Conservation (phyloP, 2,797 vertebrate genomes). For the Pseudotriccus pelzelni region DNA sequence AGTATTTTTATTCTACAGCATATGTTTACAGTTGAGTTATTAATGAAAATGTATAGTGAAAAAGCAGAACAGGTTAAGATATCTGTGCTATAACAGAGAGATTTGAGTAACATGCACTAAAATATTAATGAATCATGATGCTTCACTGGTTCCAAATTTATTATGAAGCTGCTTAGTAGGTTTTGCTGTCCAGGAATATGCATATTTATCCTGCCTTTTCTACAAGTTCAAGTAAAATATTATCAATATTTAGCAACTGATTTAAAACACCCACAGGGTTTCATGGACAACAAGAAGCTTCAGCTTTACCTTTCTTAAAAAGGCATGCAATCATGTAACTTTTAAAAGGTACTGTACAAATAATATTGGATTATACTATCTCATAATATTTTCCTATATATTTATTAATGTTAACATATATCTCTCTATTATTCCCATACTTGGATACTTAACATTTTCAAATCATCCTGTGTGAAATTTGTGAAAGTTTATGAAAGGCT, state of each 20-base stretch:
- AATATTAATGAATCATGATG: neutral
- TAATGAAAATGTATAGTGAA: neutral
- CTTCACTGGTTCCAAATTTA: slow-evolving; percentile 16
- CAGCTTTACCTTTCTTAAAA: neutral
- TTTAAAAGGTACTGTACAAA: neutral
- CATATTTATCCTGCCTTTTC: neutral
- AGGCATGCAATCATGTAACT: neutral
- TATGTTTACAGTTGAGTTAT: neutral
- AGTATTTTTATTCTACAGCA: neutral
- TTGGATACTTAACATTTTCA: neutral
- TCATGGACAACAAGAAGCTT: neutral
- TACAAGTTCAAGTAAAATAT: neutral
- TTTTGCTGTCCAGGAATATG: neutral
- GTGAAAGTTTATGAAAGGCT: neutral
- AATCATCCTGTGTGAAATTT: neutral
- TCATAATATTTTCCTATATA: neutral
- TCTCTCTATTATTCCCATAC: neutral
- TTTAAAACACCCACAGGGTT: neutral
- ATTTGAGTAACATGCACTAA: neutral
- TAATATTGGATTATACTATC: neutral
- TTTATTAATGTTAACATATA: neutral
- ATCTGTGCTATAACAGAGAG: neutral
- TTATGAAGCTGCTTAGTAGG: neutral
- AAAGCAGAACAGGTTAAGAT: neutral
- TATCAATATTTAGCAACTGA: neutral